phyloP scores from a whole-genome alignment of 2,888 invertebrate species.

The Dicranocentrus wangi region DNA sequence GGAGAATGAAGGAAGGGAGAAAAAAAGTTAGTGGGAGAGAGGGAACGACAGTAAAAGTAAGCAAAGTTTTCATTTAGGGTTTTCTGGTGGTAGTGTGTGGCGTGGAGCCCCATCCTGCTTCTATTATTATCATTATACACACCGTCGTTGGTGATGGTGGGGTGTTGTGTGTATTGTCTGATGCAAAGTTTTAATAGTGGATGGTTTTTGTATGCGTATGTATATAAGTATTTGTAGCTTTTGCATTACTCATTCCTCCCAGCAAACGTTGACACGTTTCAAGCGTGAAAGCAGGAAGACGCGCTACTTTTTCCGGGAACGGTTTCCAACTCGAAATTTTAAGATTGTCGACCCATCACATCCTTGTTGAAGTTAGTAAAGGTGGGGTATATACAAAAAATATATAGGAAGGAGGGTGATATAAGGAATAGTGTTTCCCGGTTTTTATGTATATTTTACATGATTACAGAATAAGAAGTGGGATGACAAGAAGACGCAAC shows the following conservation, averaged over 20 bases:
- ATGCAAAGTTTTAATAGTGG: not conserved
- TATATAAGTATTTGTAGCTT: not conserved
- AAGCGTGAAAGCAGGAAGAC: slow-evolving; percentile 37
- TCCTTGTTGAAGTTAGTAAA: too few species aligned
- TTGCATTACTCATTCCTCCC: slow-evolving; percentile 48
- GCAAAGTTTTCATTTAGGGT: slow-evolving; percentile 41
- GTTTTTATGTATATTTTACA: slow-evolving; percentile 37
- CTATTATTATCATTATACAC: too few species aligned
- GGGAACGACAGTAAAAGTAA: slow-evolving; percentile 36
- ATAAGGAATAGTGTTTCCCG: not conserved
- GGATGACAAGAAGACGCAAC: slow-evolving; percentile 46
- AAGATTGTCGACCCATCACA: slow-evolving; percentile 16
- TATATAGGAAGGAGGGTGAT: too few species aligned
- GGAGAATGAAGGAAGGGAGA: not conserved
- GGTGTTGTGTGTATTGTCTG: not conserved
- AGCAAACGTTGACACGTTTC: slow-evolving; percentile 46
- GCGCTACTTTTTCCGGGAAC: slow-evolving; percentile 25
- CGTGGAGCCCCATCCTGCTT: not conserved
- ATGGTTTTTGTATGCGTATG: not conserved
- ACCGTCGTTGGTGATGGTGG: too few species aligned
- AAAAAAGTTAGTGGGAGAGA: not conserved
- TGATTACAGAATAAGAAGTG: slow-evolving; percentile 24
- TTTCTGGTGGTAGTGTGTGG: slow-evolving; percentile 5
- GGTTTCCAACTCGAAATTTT: slow-evolving; percentile 46
- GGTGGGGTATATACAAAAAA: too few species aligned